Evolutionary conservation across 2,113 vertebrate species (phyloP).

Genomic region (Labeo rohita): DNA sequence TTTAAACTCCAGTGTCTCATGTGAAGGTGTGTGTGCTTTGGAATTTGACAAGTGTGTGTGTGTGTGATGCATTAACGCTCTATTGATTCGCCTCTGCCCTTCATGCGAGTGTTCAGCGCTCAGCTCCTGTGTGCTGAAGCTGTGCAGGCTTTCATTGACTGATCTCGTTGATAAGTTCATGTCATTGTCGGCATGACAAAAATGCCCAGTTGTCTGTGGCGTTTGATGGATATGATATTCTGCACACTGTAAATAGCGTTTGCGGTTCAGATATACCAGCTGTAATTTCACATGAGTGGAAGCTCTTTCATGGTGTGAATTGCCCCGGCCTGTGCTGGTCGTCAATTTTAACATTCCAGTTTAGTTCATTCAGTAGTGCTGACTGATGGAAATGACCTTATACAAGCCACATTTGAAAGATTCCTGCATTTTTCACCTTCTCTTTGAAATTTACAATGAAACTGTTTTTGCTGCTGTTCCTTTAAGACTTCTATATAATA

Average conservation of each 20-base stretch:
- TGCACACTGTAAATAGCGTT: conserved; percentile 6
- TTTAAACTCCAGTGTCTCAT: conserved; percentile 40
- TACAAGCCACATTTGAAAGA: background rate
- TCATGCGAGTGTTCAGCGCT: conserved; percentile 16
- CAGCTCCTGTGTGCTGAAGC: background rate
- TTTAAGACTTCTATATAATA: background rate
- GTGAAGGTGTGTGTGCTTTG: conserved; percentile 26
- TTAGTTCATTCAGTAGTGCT: background rate
- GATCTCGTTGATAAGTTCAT: conserved; percentile 34
- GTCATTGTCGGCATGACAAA: conserved; percentile 35
- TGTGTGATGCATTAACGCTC: conserved; percentile 35
- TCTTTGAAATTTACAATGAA: background rate
- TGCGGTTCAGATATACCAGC: background rate
- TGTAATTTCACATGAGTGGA: conserved; percentile 16
- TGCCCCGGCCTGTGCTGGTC: background rate
- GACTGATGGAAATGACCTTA: background rate
- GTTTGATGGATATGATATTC: conserved; percentile 34
- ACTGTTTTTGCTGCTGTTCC: background rate
- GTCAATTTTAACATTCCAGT: background rate
- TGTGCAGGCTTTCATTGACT: conserved; percentile 24
- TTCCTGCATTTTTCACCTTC: background rate
- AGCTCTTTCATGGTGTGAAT: conserved; percentile 16
- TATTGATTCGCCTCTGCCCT: conserved; percentile 38
- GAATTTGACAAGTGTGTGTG: conserved; percentile 12
- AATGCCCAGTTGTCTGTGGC: conserved; percentile 20